phyloP scores from a whole-genome alignment of 2,888 invertebrate species.

The Clepsis dumicolana region DNA sequence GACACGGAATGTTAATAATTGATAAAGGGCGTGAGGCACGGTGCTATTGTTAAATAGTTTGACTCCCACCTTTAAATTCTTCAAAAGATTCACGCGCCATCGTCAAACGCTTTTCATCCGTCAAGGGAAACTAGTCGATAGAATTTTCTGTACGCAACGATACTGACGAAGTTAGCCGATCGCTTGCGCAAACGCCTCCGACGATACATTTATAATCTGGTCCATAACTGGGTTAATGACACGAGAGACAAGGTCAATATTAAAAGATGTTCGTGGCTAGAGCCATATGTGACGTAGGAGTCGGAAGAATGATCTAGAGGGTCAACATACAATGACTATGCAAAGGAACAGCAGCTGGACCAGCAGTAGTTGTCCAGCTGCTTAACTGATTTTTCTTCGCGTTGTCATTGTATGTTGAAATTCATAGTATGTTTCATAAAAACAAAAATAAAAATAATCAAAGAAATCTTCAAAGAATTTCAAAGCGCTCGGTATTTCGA shows the following conservation, averaged over 20 bases:
- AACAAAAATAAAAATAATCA: too few relatives aligned
- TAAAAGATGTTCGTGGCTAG: not conserved
- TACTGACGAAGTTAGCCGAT: constrained; percentile 29
- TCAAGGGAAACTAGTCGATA: constrained; percentile 35
- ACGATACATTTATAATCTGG: constrained; percentile 28
- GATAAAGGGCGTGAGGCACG: too few relatives aligned
- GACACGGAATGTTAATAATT: too few relatives aligned
- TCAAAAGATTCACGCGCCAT: not conserved
- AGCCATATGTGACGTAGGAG: not conserved
- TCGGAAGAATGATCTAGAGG: not conserved
- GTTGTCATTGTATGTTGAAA: too few relatives aligned
- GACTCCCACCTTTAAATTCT: not conserved
- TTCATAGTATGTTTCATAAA: too few relatives aligned
- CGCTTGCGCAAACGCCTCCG: constrained; percentile 31
- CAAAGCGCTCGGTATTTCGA: too few relatives aligned
- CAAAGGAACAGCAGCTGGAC: too few relatives aligned
- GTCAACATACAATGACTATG: too few relatives aligned
- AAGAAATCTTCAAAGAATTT: too few relatives aligned
- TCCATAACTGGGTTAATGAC: constrained; percentile 38
- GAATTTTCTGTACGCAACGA: constrained; percentile 15
- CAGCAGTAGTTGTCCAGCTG: too few relatives aligned
- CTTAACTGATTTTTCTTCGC: too few relatives aligned
- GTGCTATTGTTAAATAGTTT: too few relatives aligned
- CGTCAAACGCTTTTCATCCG: not conserved
- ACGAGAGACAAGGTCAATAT: constrained; percentile 32